Conservation (phyloP, 2,113 vertebrate genomes). For the Cottus gobio region DNA sequence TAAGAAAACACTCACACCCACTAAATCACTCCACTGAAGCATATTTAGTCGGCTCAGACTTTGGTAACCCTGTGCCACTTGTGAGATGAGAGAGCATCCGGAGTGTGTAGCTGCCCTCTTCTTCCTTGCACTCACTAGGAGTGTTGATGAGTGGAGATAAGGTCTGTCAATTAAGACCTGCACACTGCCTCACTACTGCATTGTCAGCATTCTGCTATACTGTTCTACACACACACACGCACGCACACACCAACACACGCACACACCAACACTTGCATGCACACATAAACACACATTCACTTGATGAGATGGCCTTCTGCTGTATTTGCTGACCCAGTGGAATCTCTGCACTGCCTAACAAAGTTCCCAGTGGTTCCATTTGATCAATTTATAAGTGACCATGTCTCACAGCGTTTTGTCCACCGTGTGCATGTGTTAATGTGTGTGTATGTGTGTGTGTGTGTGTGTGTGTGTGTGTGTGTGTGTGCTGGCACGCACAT, state of each 20-base stretch:
- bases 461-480: neutral
- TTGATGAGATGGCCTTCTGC: constrained; percentile 66
- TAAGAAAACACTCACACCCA: constrained; percentile 70
- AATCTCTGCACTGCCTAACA: constrained; percentile 63
- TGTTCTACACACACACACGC: constrained; percentile 34
- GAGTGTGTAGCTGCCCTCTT: constrained; percentile 9
- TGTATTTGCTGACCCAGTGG: constrained; percentile 69
- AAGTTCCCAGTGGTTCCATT: constrained; percentile 71
- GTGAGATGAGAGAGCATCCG: constrained; percentile 30
- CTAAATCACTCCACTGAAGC: neutral
- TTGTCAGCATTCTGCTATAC: constrained; percentile 59
- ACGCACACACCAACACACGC: constrained; percentile 36
- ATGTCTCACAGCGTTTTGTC: constrained; percentile 47
- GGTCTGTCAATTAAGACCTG: constrained; percentile 72
- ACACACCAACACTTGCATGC: constrained; percentile 22
- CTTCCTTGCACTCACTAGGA: constrained; percentile 33
- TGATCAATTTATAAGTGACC: constrained; percentile 73
- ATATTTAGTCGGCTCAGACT: neutral
- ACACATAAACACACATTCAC: constrained; percentile 35
- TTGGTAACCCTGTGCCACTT: constrained; percentile 33
- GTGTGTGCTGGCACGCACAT: neutral
- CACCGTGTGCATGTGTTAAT: constrained; percentile 36
- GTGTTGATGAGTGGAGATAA: constrained; percentile 71
- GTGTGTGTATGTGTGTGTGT: neutral
- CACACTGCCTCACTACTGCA: constrained; percentile 24